Percentiles rank a stretch among this genome's conserved stretches.
Evolutionary conservation across 2,888 invertebrate genomes (phyloP).

Genomic region (Rhagonycha fulva): DNA sequence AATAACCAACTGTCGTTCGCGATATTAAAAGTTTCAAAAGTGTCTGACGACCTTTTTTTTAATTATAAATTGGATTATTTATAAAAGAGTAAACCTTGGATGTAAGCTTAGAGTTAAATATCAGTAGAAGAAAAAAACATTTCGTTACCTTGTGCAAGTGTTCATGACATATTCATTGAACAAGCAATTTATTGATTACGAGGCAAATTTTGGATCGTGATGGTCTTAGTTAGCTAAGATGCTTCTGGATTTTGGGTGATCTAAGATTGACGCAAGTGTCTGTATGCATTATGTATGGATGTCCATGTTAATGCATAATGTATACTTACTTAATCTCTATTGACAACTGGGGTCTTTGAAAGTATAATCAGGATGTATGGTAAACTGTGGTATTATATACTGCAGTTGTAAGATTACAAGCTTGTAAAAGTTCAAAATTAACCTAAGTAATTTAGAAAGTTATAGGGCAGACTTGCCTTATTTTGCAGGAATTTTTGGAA

Average conservation of each 20-base stretch:
- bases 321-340: neutral
- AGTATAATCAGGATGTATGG: neutral
- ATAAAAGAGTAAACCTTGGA: neutral
- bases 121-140: neutral
- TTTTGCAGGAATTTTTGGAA: no score
- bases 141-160: neutral
- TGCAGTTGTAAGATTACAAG: no score
- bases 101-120: neutral
- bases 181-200: neutral
- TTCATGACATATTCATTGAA: constrained; percentile 1
- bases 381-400: neutral
- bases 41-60: neutral
- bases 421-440: no score
- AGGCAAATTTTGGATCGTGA: neutral
- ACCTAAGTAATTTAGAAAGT: no score
- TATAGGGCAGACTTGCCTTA: no score
- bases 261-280: neutral
- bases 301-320: neutral
- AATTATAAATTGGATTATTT: neutral
- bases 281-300: neutral
- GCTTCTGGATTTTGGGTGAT: no score
- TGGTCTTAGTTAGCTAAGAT: no score
- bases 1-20: neutral
- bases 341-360: neutral
- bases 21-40: neutral